Base-by-base conservation (phyloP, 2,113 vertebrate genomes). In the Scomber japonicus region DNA sequence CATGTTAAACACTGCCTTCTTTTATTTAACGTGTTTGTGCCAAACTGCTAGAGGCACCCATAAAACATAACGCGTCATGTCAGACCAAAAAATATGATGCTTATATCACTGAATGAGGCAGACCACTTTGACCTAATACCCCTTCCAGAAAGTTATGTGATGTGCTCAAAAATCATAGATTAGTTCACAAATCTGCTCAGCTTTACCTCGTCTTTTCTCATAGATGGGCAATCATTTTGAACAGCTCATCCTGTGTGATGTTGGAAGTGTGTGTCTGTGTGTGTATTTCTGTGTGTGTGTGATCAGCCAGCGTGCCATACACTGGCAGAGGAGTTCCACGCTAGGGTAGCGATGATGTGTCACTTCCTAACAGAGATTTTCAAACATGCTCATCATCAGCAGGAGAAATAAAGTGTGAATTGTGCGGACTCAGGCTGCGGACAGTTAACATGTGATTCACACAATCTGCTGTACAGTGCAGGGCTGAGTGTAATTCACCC, bases 391-490 rank as follows among this genome's bases (percentile, higher is more conserved):
- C 65, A 45, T 82, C 75, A 46, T 86, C 83, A 79, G 64, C 21
- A 57, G 57, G 64, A 68, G 56, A 30, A 79, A 68, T 48, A 64
- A 74, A 67, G 82, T 85, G 81, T 81, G 80, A 81, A 86, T 61
- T 79, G 84, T 75, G 70, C 30, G 12, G 75, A 75, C 57, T 62
- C 35, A 1, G 65, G 66, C 71, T 3, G 30, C 2, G 59, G 51
- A 70, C 68, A 9, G 30, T 51, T 78, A 71, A 69, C 89, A 88
- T 87, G 87, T 88, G 83, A 92, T 87, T 91, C 88, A 87, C 69
- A 72, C 84, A 67, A 62, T 75, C 71, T 88, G 82, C 64, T 62
- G 57, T 53, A 62, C n/a, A 64, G 67, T 11, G 68, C 16, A 4
- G 19, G 56, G 63, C 62, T 17, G 59, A 71, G 57, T 78, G 83